phyloP scores from a whole-genome alignment of 2,113 vertebrate genomes.

The Thamnophis sirtalis region DNA sequence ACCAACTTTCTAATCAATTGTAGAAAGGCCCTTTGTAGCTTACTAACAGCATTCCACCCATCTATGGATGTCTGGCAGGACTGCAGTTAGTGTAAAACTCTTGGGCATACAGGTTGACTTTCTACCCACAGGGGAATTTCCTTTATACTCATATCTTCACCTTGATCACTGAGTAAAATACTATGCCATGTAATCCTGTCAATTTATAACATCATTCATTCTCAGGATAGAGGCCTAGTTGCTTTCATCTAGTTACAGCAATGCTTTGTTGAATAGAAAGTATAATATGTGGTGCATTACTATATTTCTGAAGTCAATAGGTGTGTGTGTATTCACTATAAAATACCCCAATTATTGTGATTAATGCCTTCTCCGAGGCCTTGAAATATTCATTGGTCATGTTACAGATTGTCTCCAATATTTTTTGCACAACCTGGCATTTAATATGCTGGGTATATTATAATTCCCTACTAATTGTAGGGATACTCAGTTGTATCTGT shows the following conservation, averaged over 20 bases:
- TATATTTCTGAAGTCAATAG: not conserved
- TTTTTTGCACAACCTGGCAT: constrained; percentile 54
- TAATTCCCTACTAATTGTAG: constrained; percentile 60
- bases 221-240: not conserved
- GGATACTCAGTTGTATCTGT: too few species aligned
- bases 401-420: constrained; percentile 54
- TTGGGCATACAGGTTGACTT: constrained; percentile 22
- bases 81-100: not conserved
- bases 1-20: not conserved
- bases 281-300: constrained; percentile 2
- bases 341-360: constrained; percentile 60
- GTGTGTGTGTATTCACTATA: constrained; percentile 14
- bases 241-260: constrained; percentile 12
- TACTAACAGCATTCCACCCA: not conserved
- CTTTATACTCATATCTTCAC: not conserved
- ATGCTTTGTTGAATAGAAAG: not conserved
- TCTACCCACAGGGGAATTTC: not conserved
- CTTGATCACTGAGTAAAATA: constrained; percentile 24
- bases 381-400: constrained; percentile 64
- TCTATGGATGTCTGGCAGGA: constrained; percentile 4
- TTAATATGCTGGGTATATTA: constrained; percentile 47
- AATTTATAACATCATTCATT: not conserved
- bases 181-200: not conserved
- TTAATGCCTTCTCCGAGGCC: constrained; percentile 59
- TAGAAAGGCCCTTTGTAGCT: constrained; percentile 1